Percentiles rank a stretch among this genome's conserved stretches.
These are phyloP conservation scores for Amblyjoppa fuscipennis DNA, from an alignment of 2,888 invertebrate species.

Conservation along the genomic window DNA sequence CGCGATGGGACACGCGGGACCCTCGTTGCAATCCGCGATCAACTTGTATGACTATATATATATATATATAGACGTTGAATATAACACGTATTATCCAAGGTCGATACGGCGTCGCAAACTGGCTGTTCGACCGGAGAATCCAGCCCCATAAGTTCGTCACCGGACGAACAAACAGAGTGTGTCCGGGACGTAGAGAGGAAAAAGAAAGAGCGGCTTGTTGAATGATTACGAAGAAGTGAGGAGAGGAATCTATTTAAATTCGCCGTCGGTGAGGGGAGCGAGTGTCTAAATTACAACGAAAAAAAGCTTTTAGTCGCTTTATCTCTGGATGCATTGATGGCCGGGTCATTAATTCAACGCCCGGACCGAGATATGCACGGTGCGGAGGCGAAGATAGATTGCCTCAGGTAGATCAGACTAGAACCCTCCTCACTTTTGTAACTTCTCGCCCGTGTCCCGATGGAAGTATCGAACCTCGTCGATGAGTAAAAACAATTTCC, in stretches of 20 bases:
- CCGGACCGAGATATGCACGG: slow-evolving; percentile 63
- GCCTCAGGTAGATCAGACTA: slow-evolving; percentile 28
- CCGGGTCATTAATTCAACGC: slow-evolving; percentile 75
- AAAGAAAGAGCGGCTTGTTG: slow-evolving; percentile 48
- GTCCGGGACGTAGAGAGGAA: slow-evolving; percentile 11
- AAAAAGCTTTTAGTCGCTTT: slow-evolving; percentile 79
- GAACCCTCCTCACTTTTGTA: neutral
- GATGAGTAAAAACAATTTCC: slow-evolving; percentile 4
- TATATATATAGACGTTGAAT: neutral
- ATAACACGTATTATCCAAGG: slow-evolving; percentile 50
- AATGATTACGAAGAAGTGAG: slow-evolving; percentile 55
- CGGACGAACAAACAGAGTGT: slow-evolving; percentile 29
- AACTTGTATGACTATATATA: slow-evolving; percentile 13
- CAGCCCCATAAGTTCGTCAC: slow-evolving; percentile 63
- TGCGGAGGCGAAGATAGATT: slow-evolving; percentile 41
- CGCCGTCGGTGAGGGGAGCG: slow-evolving; percentile 40
- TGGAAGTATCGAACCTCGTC: neutral
- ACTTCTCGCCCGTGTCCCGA: neutral
- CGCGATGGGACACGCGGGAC: slow-evolving; percentile 51
- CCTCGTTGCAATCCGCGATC: slow-evolving; percentile 50
- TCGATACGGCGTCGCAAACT: slow-evolving; percentile 65
- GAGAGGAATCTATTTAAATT: slow-evolving; percentile 61
- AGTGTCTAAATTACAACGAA: slow-evolving; percentile 75
- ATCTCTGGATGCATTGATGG: slow-evolving; percentile 71
- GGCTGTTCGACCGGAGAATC: slow-evolving; percentile 64